Evolutionary conservation across 2,888 invertebrate genomes (phyloP).

Genomic region (Helicoverpa assulta): DNA sequence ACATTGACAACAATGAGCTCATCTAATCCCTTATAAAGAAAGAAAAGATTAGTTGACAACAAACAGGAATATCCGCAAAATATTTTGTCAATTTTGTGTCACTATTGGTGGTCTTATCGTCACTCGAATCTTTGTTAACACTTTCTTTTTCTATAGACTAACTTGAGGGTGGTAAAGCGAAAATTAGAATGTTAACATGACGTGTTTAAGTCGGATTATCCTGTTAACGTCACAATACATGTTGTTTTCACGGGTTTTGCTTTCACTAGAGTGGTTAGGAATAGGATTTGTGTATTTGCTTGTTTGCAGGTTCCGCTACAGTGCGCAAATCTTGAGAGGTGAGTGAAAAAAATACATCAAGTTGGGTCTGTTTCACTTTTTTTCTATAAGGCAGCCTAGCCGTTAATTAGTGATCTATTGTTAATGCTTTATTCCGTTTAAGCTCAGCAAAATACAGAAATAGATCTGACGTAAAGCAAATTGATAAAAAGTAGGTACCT

Average conservation of each 20-base stretch:
- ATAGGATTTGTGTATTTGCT: constrained; percentile 38
- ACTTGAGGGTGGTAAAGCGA: constrained; percentile 72
- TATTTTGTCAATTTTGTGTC: constrained; percentile 87
- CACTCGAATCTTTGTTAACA: constrained; percentile 69
- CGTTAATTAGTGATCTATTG: not conserved
- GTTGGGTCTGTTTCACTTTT: not conserved
- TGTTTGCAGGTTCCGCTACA: constrained; percentile 32
- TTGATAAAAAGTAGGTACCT: too few species aligned
- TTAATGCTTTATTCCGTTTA: not conserved
- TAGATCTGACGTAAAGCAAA: not conserved
- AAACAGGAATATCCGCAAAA: constrained; percentile 77
- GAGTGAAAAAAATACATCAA: constrained; percentile 23
- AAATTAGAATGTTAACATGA: constrained; percentile 86
- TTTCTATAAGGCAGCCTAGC: not conserved
- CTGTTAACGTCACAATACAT: constrained; percentile 69
- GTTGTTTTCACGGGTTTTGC: constrained; percentile 73
- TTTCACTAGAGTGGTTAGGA: constrained; percentile 65
- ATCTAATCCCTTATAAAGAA: constrained; percentile 74
- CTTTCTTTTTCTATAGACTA: constrained; percentile 75
- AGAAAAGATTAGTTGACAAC: constrained; percentile 74
- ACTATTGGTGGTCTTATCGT: constrained; percentile 85
- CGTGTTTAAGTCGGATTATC: constrained; percentile 73
- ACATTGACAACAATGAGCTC: constrained; percentile 57
- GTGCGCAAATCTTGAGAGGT: constrained; percentile 30
- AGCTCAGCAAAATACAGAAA: not conserved